phyloP scores from a whole-genome alignment of 2,113 vertebrate genomes.

The Poecile atricapillus region DNA sequence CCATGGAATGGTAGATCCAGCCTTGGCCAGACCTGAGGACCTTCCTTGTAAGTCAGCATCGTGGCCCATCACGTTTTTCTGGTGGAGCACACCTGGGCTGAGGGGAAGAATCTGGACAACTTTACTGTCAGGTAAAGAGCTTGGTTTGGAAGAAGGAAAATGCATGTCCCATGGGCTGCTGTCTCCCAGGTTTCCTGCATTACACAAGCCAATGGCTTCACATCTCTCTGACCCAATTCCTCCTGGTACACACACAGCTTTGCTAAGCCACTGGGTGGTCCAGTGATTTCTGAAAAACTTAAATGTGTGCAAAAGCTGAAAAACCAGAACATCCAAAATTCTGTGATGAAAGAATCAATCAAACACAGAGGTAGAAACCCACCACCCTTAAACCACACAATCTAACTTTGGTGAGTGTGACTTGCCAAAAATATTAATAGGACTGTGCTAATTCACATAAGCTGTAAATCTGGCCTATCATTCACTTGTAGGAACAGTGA shows the following conservation, averaged over 20 bases:
- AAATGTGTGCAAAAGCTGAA: accelerated
- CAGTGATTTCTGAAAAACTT: background rate
- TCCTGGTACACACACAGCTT: background rate
- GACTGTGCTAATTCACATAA: background rate
- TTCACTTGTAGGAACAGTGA: background rate
- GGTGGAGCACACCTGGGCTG: background rate
- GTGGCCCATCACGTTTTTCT: accelerated
- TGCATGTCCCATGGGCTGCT: background rate
- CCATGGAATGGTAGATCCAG: background rate
- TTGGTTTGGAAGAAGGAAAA: background rate
- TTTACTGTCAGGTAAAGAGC: background rate
- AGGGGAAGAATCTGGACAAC: background rate
- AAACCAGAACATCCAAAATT: background rate
- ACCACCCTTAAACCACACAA: background rate
- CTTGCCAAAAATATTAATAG: background rate
- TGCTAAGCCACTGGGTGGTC: background rate
- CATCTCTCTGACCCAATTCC: background rate
- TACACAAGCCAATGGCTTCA: background rate
- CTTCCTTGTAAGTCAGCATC: background rate
- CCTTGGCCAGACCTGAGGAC: background rate
- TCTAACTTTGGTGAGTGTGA: background rate
- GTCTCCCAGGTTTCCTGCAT: background rate
- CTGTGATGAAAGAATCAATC: background rate
- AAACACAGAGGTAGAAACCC: background rate
- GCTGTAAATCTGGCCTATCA: background rate